phyloP scores from a whole-genome alignment of 1,140 invertebrate species.

The Matsumurasca onukii region DNA sequence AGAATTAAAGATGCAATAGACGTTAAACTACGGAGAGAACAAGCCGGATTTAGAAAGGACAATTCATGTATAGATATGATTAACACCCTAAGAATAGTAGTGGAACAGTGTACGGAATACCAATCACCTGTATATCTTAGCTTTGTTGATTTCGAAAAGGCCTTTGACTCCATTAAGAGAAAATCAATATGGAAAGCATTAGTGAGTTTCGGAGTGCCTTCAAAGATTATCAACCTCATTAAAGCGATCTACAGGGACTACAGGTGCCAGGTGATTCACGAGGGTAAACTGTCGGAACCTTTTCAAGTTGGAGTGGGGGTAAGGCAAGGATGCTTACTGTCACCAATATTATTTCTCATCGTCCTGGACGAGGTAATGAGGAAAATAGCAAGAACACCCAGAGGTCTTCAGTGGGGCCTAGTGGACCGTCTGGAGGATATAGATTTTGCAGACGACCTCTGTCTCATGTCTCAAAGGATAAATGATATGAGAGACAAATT shows the following conservation, averaged over 20 bases:
- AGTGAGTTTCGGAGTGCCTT: neutral
- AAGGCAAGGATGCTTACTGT: no score
- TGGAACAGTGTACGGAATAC: neutral
- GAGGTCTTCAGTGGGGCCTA: no score
- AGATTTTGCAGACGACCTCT: no score
- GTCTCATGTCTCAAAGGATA: neutral
- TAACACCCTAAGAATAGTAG: neutral
- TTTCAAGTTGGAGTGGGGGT: neutral
- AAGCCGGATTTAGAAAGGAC: constrained; percentile 1
- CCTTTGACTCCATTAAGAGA: no score
- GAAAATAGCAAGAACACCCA: neutral
- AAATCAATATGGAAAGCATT: constrained; percentile 9
- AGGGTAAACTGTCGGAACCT: neutral
- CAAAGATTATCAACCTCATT: constrained; percentile 1
- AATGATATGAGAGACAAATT: neutral
- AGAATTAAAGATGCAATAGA: constrained; percentile 3
- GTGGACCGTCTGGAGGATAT: no score
- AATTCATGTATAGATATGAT: constrained; percentile 13
- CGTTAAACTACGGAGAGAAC: neutral
- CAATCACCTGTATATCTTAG: no score
- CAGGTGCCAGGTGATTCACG: constrained; percentile 1
- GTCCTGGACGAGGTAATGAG: no score
- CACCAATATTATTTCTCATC: no score
- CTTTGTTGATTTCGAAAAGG: no score
- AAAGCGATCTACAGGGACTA: neutral